Conservation (phyloP, 53 echinoderm and acorn worm species). For the Holothuria leucospilota region DNA sequence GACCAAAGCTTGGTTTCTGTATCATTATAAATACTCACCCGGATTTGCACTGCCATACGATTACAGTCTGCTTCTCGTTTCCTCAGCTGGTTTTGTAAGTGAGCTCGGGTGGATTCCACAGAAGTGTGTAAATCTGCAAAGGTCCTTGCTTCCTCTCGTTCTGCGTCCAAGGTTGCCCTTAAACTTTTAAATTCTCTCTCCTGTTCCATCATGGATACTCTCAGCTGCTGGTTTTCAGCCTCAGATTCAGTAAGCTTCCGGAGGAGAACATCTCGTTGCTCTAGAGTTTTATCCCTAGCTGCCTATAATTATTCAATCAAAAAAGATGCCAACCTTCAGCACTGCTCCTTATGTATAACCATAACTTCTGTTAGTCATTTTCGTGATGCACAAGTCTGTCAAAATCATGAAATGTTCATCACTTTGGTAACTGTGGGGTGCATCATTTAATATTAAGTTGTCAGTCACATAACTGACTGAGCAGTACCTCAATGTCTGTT, state of each 20-base stretch:
- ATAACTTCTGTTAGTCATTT: too few species aligned
- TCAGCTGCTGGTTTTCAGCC: conserved; percentile 72
- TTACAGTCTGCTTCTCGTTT: conserved; percentile 95
- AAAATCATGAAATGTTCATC: too few species aligned
- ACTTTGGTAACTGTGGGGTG: too few species aligned
- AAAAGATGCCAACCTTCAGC: too few species aligned
- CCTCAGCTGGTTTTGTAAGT: conserved; percentile 93
- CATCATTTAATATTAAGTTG: too few species aligned
- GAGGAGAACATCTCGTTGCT: conserved; percentile 91
- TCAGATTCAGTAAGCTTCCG: conserved; percentile 94
- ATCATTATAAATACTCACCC: conserved; percentile 44
- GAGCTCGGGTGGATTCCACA: conserved; percentile 81
- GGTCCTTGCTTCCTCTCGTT: conserved; percentile 74
- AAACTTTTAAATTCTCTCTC: conserved; percentile 60
- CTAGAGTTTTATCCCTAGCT: conserved; percentile 65
- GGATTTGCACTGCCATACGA: conserved; percentile 94
- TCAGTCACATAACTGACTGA: too few species aligned
- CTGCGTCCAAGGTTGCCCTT: conserved; percentile 71
- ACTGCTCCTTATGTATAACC: too few species aligned
- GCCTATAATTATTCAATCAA: conserved; percentile 44
- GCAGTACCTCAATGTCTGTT: too few species aligned
- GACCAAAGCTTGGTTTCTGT: too few species aligned
- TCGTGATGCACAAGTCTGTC: too few species aligned
- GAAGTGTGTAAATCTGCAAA: conserved; percentile 82
- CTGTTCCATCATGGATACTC: conserved; percentile 68